phyloP scores from a whole-genome alignment of 2,888 invertebrate species.

The Macroteleia sp. region DNA sequence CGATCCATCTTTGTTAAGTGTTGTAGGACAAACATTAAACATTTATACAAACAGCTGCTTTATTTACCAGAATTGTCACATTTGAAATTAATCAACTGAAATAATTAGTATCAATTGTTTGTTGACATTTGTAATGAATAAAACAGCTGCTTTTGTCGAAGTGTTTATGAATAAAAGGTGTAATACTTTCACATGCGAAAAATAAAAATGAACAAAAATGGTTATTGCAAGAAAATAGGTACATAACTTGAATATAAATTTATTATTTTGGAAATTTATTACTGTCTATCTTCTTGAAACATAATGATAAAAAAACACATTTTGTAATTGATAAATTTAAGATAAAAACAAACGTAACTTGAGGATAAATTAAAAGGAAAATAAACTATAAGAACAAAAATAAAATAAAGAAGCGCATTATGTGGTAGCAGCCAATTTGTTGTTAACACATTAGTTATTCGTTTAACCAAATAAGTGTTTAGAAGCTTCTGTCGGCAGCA shows the following conservation, averaged over 20 bases:
- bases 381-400: conserved; percentile 32
- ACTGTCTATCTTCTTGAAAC: too few relatives aligned
- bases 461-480: conserved; percentile 24
- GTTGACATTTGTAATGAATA: conserved; percentile 8
- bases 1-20: conserved; percentile 57
- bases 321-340: conserved; percentile 5
- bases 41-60: conserved; percentile 37
- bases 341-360: neutral
- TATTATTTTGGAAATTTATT: too few relatives aligned
- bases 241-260: too few relatives aligned
- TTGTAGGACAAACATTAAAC: conserved; percentile 55
- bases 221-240: too few relatives aligned
- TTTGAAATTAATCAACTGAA: neutral
- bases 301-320: too few relatives aligned
- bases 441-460: conserved; percentile 26
- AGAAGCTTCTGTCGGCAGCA: conserved; percentile 40
- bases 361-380: conserved; percentile 6
- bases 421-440: conserved; percentile 51
- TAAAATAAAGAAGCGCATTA: conserved; percentile 47
- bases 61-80: neutral
- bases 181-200: conserved; percentile 23
- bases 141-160: conserved; percentile 29
- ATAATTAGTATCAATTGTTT: too few relatives aligned
- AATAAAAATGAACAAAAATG: too few relatives aligned
- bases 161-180: conserved; percentile 25